Evolutionary conservation across 35 echinoderm and acorn worm species (phyloP).

Genomic region (Apostichopus californicus): DNA sequence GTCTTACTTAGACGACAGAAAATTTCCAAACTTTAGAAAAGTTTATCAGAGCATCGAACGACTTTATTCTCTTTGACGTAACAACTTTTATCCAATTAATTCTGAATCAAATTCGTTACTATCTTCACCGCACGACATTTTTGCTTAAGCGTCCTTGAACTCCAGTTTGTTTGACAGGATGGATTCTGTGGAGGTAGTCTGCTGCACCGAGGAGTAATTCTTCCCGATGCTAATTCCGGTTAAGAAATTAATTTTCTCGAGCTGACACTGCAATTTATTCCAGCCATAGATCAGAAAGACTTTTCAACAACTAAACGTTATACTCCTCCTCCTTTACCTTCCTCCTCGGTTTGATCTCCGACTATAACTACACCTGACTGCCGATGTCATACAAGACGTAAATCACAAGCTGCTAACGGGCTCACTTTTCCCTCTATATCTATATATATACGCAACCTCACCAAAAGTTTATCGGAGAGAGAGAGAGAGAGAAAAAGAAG

Average conservation of each 20-base stretch:
- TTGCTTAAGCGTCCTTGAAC: not conserved
- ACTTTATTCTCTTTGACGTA: not conserved
- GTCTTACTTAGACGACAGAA: no score
- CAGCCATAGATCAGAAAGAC: constrained; percentile 9
- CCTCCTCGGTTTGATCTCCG: not conserved
- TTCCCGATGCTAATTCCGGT: not conserved
- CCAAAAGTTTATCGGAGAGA: not conserved
- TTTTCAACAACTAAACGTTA: not conserved
- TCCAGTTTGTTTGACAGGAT: not conserved
- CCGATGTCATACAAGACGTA: constrained; percentile 18
- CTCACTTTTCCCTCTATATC: not conserved
- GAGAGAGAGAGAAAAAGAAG: not conserved
- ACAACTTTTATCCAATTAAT: not conserved
- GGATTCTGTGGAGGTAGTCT: not conserved
- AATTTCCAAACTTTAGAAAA: no score
- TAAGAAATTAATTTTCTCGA: constrained; percentile 26
- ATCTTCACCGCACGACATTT: not conserved
- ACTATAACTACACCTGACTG: constrained; percentile 11
- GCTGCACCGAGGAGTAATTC: not conserved
- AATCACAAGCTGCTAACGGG: constrained; percentile 2
- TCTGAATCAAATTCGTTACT: not conserved
- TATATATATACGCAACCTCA: not conserved
- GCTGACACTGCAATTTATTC: constrained; percentile 35
- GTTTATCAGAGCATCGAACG: no score
- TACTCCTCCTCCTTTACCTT: not conserved